phyloP scores from a whole-genome alignment of 2,797 vertebrate species.

The Ptychadena robeensis region DNA sequence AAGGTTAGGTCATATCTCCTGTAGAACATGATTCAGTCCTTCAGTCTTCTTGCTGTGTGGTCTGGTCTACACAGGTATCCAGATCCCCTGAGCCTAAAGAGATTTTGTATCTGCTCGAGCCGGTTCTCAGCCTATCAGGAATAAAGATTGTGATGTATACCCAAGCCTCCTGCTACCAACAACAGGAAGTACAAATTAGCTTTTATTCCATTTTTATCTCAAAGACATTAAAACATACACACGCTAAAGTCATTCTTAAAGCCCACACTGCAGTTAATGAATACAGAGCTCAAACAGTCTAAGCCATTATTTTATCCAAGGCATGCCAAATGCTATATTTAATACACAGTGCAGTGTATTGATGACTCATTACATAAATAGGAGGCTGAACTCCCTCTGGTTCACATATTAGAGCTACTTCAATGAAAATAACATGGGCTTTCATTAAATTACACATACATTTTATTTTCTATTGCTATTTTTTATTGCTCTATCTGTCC shows the following conservation, averaged over 20 bases:
- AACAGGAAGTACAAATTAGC: conserved; percentile 67
- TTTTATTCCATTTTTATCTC: conserved; percentile 64
- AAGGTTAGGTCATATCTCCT: conserved; percentile 65
- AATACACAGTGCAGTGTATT: conserved; percentile 43
- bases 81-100: conserved; percentile 77
- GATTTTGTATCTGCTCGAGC: conserved; percentile 79
- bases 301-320: conserved; percentile 55
- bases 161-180: conserved; percentile 67
- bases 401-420: conserved; percentile 42
- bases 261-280: conserved; percentile 64
- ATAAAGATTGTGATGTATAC: conserved; percentile 51
- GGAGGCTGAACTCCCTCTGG: conserved; percentile 12
- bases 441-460: neutral
- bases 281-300: conserved; percentile 67
- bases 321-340: conserved; percentile 52
- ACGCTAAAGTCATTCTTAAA: conserved; percentile 66
- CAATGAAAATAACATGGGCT: neutral
- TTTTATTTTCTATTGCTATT: too few species aligned
- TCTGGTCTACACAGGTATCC: conserved; percentile 74
- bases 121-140: conserved; percentile 70
- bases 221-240: conserved; percentile 66
- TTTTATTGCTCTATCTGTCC: too few species aligned
- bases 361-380: conserved; percentile 58
- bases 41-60: conserved; percentile 82
- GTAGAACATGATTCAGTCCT: conserved; percentile 66